A percentile compares a stretch with the other conserved stretches of the same genome.
phyloP scores from a whole-genome alignment of 2,797 vertebrate genomes.

The Furcifer pardalis region DNA sequence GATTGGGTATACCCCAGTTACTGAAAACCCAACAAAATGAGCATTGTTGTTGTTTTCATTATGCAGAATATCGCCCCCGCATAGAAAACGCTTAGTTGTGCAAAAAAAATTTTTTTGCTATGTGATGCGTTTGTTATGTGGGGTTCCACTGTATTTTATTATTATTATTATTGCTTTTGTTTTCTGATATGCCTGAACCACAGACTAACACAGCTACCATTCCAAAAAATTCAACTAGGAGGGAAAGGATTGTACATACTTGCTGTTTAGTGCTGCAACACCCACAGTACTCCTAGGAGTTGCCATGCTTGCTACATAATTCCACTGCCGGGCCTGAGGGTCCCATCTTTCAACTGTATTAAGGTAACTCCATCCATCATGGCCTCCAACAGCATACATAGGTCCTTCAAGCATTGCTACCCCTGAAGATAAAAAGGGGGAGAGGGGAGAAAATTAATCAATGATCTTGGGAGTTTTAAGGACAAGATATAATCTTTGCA shows the following conservation, averaged over 20 bases:
- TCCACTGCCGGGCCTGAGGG: slow-evolving; percentile 96
- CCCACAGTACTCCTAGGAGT: slow-evolving; percentile 95
- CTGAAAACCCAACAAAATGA: too few relatives aligned
- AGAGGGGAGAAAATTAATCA: not conserved
- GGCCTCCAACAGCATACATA: slow-evolving; percentile 97
- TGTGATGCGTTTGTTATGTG: too few relatives aligned
- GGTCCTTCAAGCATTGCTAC: slow-evolving; percentile 96
- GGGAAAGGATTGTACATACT: slow-evolving; percentile 78
- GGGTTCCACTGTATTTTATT: too few relatives aligned
- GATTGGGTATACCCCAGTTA: too few relatives aligned
- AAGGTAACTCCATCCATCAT: slow-evolving; percentile 98
- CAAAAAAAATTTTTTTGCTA: too few relatives aligned
- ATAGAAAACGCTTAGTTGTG: too few relatives aligned
- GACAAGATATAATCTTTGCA: not conserved
- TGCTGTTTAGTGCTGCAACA: slow-evolving; percentile 93
- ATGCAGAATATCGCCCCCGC: too few relatives aligned
- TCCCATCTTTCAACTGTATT: slow-evolving; percentile 99
- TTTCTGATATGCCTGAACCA: too few relatives aligned
- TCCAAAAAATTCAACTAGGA: too few relatives aligned
- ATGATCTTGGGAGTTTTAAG: not conserved
- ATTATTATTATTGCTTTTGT: too few relatives aligned
- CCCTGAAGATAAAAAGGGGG: slow-evolving; percentile 69
- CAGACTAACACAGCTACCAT: too few relatives aligned
- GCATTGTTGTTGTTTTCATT: too few relatives aligned
- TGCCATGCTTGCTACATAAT: slow-evolving; percentile 98